phyloP scores from a whole-genome alignment of 2,888 invertebrate genomes.

The Drosophila anomelani region DNA sequence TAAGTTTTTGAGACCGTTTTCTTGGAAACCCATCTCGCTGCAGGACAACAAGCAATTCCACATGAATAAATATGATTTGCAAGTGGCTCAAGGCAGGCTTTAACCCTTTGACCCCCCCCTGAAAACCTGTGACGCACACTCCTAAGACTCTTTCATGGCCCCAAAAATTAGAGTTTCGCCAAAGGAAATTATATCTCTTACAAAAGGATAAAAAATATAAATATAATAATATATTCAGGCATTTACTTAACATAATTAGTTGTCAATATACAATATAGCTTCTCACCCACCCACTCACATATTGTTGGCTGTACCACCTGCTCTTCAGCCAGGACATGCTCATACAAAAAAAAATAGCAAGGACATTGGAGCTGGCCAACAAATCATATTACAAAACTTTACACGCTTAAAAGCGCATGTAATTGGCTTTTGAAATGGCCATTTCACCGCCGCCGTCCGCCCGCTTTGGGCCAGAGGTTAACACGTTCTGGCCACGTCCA shows the following conservation, averaged over 20 bases:
- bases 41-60: constrained; percentile 6
- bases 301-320: neutral
- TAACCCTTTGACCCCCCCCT: neutral
- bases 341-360: constrained; percentile 17
- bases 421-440: constrained; percentile 83
- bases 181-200: too few relatives aligned
- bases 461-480: constrained; percentile 63
- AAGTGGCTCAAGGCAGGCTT: constrained; percentile 19
- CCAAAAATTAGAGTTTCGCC: neutral
- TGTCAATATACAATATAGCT: neutral
- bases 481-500: constrained; percentile 59
- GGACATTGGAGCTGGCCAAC: constrained; percentile 47
- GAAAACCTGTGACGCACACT: neutral
- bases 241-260: neutral
- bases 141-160: fast-evolving
- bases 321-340: constrained; percentile 20
- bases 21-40: neutral
- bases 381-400: constrained; percentile 83
- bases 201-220: neutral
- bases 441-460: neutral
- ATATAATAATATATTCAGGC: neutral
- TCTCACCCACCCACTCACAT: neutral
- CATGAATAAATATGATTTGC: constrained; percentile 28
- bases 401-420: constrained; percentile 83
- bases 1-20: neutral